These are phyloP conservation scores for Pocillopora grandis DNA, from an alignment of 92 coral and sea anemone genomes.

Conservation along the genomic window DNA sequence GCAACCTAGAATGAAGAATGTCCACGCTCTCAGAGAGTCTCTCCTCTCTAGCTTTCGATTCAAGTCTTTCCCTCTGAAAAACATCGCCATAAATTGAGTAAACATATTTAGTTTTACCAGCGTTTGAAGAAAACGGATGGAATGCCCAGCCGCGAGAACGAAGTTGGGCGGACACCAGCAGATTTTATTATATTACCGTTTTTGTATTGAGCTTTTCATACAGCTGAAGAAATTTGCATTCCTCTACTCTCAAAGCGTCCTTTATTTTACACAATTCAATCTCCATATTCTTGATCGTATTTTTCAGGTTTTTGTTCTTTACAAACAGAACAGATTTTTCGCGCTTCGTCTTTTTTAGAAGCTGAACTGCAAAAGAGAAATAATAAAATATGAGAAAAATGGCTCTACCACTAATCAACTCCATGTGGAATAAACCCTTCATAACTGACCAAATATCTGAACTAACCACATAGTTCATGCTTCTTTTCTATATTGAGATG, in stretches of 20 bases:
- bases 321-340: background rate
- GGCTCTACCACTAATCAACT: background rate
- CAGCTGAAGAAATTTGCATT: background rate
- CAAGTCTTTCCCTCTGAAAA: constrained; percentile 8
- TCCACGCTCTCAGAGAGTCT: background rate
- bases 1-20: background rate
- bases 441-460: too few species aligned
- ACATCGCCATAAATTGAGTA: background rate
- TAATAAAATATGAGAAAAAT: background rate
- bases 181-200: constrained; percentile 4
- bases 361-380: background rate
- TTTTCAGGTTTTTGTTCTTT: constrained; percentile 7
- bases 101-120: too few species aligned
- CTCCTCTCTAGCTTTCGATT: background rate
- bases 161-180: too few species aligned
- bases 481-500: constrained; percentile 5
- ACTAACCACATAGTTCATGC: constrained; percentile 12
- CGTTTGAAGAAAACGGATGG: too few species aligned
- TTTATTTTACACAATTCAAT: background rate
- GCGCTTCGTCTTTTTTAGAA: constrained; percentile 4
- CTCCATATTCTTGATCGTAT: constrained; percentile 6
- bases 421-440: too few species aligned
- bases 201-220: constrained; percentile 12
- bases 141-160: too few species aligned
- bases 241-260: constrained; percentile 4